Percentiles rank a stretch among this genome's conserved stretches.
These are phyloP conservation scores for Trachelus iudaicus DNA, from an alignment of 2,888 invertebrate species.

Conservation along the genomic window DNA sequence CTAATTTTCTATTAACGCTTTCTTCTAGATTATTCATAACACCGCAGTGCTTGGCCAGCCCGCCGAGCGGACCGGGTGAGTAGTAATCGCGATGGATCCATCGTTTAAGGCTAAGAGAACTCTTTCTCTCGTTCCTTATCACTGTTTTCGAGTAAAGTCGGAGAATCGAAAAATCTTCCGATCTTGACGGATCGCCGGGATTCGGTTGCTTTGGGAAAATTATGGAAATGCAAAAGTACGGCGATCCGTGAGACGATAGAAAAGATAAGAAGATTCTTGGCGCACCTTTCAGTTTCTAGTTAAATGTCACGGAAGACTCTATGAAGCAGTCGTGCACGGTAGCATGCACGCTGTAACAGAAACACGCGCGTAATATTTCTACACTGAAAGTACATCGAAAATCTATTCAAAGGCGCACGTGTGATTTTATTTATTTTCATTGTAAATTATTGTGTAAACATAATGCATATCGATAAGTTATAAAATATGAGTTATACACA, in stretches of 20 bases:
- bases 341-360: neutral
- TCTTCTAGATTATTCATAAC: constrained; percentile 75
- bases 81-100: constrained; percentile 32
- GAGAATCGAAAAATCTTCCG: neutral
- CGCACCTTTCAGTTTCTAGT: neutral
- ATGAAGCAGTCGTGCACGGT: neutral
- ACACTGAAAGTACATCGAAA: neutral
- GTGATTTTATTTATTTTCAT: neutral
- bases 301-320: neutral
- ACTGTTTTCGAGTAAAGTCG: neutral
- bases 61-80: constrained; percentile 72
- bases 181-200: neutral
- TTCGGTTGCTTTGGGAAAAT: neutral
- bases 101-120: neutral
- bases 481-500: neutral
- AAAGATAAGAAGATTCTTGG: neutral
- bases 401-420: neutral
- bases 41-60: constrained; percentile 68
- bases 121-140: neutral
- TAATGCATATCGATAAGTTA: neutral
- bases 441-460: neutral
- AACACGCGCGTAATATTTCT: neutral
- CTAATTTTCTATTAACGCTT: constrained; percentile 37
- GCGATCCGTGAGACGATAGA: neutral
- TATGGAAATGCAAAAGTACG: neutral